These are phyloP conservation scores for Excalfactoria chinensis DNA, from an alignment of 2,113 vertebrate genomes.

Conservation along the genomic window DNA sequence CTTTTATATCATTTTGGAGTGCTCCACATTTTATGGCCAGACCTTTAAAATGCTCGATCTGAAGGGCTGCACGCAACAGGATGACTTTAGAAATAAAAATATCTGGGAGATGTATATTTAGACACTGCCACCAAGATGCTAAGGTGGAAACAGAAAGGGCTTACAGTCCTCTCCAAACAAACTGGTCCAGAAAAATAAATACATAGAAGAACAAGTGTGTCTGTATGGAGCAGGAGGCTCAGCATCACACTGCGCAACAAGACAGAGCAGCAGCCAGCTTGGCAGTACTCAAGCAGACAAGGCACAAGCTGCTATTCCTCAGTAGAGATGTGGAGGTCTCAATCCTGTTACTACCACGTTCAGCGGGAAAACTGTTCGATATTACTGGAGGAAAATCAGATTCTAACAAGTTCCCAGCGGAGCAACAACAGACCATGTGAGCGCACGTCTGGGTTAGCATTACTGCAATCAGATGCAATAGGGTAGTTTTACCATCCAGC, in stretches of 20 bases:
- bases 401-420: neutral
- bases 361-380: neutral
- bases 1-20: slow-evolving; percentile 39
- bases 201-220: neutral
- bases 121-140: neutral
- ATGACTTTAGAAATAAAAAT: neutral
- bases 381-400: neutral
- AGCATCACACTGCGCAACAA: rapidly evolving
- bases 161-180: neutral
- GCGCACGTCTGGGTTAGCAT: neutral
- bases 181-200: neutral
- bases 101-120: neutral
- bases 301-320: neutral
- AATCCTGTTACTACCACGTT: neutral
- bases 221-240: neutral
- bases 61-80: neutral
- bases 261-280: neutral
- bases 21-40: slow-evolving; percentile 35
- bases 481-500: neutral
- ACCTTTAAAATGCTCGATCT: neutral
- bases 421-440: neutral
- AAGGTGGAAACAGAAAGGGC: neutral
- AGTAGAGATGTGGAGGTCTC: neutral
- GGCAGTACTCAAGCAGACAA: neutral
- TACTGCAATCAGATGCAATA: rapidly evolving